phyloP scores from a whole-genome alignment of 2,888 invertebrate species.

The Dichetophora obliterata region DNA sequence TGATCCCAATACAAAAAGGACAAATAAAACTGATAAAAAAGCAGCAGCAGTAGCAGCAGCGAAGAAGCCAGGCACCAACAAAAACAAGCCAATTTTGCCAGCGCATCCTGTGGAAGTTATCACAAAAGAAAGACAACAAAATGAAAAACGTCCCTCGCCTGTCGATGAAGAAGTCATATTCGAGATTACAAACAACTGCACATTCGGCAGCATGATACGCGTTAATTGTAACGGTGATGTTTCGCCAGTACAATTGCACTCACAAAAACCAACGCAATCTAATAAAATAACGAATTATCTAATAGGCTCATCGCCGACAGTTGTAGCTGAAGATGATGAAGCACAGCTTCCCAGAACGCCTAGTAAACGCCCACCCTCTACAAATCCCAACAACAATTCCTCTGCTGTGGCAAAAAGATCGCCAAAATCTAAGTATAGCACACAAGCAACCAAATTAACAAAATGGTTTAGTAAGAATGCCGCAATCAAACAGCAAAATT shows the following conservation, averaged over 20 bases:
- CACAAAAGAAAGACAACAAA: constrained; percentile 37
- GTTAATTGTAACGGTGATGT: constrained; percentile 62
- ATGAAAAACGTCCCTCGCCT: constrained; percentile 14
- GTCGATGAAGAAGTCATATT: constrained; percentile 63
- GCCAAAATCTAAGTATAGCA: constrained; percentile 56
- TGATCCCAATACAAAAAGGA: constrained; percentile 48
- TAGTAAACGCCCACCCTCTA: constrained; percentile 39
- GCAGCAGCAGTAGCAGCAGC: constrained; percentile 19
- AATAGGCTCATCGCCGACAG: constrained; percentile 54
- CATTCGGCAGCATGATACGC: constrained; percentile 63
- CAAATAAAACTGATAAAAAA: constrained; percentile 20
- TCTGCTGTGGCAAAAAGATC: constrained; percentile 56
- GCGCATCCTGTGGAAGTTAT: constrained; percentile 42
- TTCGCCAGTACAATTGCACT: constrained; percentile 58
- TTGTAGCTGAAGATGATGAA: constrained; percentile 28
- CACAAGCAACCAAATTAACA: constrained; percentile 63
- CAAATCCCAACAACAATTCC: constrained; percentile 13
- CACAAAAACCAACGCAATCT: constrained; percentile 51
- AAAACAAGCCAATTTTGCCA: constrained; percentile 37
- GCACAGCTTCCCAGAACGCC: constrained; percentile 42
- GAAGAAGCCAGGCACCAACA: constrained; percentile 38
- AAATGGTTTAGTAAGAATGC: constrained; percentile 61
- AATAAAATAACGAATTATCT: constrained; percentile 68
- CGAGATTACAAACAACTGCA: constrained; percentile 65
- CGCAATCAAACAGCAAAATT: constrained; percentile 2